Percentiles rank a stretch among this genome's conserved stretches.
Conservation (phyloP, 2,113 vertebrate genomes). For the Epinephelus fuscoguttatus region DNA sequence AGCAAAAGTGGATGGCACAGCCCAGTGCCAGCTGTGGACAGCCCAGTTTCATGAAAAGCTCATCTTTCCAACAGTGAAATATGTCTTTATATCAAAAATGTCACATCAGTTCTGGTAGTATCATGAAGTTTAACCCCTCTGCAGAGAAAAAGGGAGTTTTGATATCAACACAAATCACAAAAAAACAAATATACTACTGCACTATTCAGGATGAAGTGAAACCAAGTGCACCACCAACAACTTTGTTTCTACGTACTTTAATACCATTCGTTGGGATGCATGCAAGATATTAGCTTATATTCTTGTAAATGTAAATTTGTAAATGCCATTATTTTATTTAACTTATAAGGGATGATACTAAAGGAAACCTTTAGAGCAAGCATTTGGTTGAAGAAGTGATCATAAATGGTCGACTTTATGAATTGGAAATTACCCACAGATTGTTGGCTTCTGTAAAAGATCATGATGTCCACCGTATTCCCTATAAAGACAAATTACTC, state of each 20-base stretch:
- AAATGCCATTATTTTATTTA: not conserved
- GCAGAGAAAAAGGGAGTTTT: not conserved
- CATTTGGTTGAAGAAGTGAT: not conserved
- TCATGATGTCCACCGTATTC: slow-evolving; percentile 1
- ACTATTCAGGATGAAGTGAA: not conserved
- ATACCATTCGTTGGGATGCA: not conserved
- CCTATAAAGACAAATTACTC: slow-evolving; percentile 30
- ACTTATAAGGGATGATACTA: not conserved
- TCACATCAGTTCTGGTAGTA: not conserved
- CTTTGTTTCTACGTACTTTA: not conserved
- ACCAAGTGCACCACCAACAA: not conserved
- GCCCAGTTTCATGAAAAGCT: too few relatives aligned
- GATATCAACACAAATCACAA: not conserved
- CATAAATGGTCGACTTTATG: slow-evolving; percentile 16
- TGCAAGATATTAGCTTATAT: not conserved
- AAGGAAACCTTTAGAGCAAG: not conserved
- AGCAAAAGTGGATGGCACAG: too few relatives aligned
- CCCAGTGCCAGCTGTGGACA: too few relatives aligned
- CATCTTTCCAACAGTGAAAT: not conserved
- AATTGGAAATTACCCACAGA: slow-evolving; percentile 4
- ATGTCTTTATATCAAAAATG: not conserved
- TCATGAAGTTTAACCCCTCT: not conserved
- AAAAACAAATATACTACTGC: not conserved
- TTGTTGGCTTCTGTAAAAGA: slow-evolving; percentile 1
- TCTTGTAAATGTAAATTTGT: not conserved